These are phyloP conservation scores for Gyrodactylus salaris DNA, from an alignment of 1,140 invertebrate species.

Conservation along the genomic window DNA sequence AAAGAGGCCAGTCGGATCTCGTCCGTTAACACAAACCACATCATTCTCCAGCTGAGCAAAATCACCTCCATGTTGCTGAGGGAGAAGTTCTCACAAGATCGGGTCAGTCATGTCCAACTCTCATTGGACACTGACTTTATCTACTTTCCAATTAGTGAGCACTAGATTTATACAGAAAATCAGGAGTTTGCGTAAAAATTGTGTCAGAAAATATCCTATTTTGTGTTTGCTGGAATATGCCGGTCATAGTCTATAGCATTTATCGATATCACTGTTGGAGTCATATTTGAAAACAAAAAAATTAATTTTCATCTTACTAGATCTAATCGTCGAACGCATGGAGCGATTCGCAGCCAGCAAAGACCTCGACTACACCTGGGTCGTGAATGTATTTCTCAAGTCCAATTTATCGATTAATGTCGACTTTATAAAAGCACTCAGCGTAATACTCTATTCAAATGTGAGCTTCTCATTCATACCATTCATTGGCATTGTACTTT, in stretches of 20 bases:
- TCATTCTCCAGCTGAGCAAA: background rate
- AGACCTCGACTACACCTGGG: background rate
- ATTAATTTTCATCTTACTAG: background rate
- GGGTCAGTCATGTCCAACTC: background rate
- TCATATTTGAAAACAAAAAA: too few relatives aligned
- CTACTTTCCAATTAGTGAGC: background rate
- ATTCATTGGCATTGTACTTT: too few relatives aligned
- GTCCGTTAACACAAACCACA: background rate
- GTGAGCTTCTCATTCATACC: background rate
- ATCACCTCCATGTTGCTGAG: background rate
- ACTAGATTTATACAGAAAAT: too few relatives aligned
- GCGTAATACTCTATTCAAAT: background rate
- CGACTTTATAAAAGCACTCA: background rate
- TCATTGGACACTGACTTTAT: background rate
- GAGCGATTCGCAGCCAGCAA: background rate
- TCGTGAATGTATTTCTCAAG: background rate
- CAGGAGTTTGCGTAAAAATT: too few relatives aligned
- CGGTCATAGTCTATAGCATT: too few relatives aligned
- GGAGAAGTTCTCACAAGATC: background rate
- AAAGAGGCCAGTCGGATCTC: background rate
- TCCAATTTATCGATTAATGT: background rate
- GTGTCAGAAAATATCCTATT: too few relatives aligned
- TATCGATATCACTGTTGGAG: too few relatives aligned
- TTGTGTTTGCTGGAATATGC: too few relatives aligned
- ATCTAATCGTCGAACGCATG: background rate